Conservation (phyloP, 2,113 vertebrate genomes). For the Mus spicilegus region DNA sequence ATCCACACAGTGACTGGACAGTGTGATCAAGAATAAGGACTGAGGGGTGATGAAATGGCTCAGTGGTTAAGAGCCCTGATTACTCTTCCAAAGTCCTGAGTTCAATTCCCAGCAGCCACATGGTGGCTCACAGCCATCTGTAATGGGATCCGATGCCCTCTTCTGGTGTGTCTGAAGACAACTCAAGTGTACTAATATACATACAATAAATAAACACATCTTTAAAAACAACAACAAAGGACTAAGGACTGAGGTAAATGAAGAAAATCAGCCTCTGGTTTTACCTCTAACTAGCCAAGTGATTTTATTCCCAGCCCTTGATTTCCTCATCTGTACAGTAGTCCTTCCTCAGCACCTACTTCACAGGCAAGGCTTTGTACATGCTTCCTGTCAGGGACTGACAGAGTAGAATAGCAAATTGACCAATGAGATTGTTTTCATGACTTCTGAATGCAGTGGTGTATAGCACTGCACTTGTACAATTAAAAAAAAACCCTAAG, state of each 20-base stretch:
- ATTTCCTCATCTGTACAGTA: not conserved
- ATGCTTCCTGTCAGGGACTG: not conserved
- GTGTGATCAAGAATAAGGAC: not conserved
- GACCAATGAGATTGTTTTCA: not conserved
- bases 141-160: too few relatives aligned
- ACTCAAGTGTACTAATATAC: too few relatives aligned
- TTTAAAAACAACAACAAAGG: too few relatives aligned
- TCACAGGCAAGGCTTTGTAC: conserved; percentile 24
- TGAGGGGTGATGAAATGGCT: not conserved
- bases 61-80: too few relatives aligned
- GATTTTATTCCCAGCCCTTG: not conserved
- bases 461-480: not conserved
- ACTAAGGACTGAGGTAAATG: not conserved
- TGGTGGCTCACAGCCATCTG: too few relatives aligned
- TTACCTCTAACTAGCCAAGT: not conserved
- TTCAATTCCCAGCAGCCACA: too few relatives aligned
- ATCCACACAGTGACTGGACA: not conserved
- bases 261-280: not conserved
- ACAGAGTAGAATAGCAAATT: not conserved
- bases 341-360: not conserved
- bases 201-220: too few relatives aligned
- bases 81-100: too few relatives aligned
- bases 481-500: conserved; percentile 27
- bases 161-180: too few relatives aligned
- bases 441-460: not conserved